A percentile compares a stretch with the other conserved stretches of the same genome.
These are phyloP conservation scores for Melolontha melolontha DNA, from an alignment of 2,888 invertebrate genomes.

Conservation along the genomic window DNA sequence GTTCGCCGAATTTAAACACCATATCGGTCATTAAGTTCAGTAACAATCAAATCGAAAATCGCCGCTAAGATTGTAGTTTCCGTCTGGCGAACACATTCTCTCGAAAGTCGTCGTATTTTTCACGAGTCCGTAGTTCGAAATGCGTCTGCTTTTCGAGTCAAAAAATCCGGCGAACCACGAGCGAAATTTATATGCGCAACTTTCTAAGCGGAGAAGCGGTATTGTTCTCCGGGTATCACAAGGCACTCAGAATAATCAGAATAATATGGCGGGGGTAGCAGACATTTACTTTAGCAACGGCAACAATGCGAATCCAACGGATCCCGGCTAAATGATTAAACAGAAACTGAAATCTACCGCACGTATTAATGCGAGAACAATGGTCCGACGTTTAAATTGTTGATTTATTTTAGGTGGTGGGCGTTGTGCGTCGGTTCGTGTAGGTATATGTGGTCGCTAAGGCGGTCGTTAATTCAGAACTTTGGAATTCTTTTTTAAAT, in stretches of 20 bases:
- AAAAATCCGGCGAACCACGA: constrained; percentile 20
- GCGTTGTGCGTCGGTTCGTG: too few relatives aligned
- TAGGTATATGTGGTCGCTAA: too few relatives aligned
- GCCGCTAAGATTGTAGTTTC: too few relatives aligned
- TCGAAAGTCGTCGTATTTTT: constrained; percentile 6
- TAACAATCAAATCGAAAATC: too few relatives aligned
- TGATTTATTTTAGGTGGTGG: constrained; percentile 19
- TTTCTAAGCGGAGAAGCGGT: neutral
- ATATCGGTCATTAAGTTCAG: too few relatives aligned
- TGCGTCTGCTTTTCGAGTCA: constrained; percentile 18
- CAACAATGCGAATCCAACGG: constrained; percentile 25
- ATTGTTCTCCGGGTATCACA: constrained; percentile 21
- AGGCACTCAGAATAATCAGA: constrained; percentile 28
- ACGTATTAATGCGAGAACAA: constrained; percentile 23
- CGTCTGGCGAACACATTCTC: too few relatives aligned
- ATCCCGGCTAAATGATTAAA: constrained; percentile 23
- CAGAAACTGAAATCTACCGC: constrained; percentile 21
- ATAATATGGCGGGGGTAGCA: constrained; percentile 9
- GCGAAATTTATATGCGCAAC: constrained; percentile 20
- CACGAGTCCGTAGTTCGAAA: constrained; percentile 21
- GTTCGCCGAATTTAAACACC: too few relatives aligned
- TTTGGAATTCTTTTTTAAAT: too few relatives aligned
- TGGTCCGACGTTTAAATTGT: constrained; percentile 20
- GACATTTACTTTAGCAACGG: constrained; percentile 21
- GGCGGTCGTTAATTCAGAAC: too few relatives aligned